Conservation (phyloP, 2,888 invertebrate genomes). For the Poecilobothrus nobilitatus region DNA sequence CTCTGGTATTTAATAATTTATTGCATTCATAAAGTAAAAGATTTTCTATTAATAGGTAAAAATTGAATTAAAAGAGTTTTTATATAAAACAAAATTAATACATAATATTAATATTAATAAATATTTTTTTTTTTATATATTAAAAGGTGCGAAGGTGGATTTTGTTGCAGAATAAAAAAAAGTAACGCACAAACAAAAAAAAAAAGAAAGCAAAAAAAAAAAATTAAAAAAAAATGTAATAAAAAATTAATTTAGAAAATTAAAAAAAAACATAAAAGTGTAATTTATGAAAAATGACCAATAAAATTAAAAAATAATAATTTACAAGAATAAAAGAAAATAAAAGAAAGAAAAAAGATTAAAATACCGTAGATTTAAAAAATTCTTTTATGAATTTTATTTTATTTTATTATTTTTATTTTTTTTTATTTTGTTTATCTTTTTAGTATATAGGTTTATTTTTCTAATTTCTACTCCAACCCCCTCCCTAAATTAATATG, state of each 20-base stretch:
- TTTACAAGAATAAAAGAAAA: background rate
- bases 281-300: background rate
- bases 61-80: background rate
- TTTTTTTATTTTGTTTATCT: background rate
- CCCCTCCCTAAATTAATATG: background rate
- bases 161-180: too few species aligned
- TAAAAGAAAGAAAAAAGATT: background rate
- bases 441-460: background rate
- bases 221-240: background rate
- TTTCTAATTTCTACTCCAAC: background rate
- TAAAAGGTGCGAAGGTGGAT: too few species aligned
- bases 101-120: background rate
- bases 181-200: too few species aligned
- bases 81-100: background rate
- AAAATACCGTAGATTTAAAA: background rate
- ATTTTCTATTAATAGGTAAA: background rate
- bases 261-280: too few species aligned
- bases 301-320: slow-evolving; percentile 3
- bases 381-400: too few species aligned
- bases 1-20: too few species aligned
- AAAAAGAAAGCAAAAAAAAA: background rate
- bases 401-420: background rate
- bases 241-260: too few species aligned
- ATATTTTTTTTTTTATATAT: background rate
- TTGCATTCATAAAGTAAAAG: too few species aligned